Evolutionary conservation across 2,113 vertebrate species (phyloP), one percentile per base, ranked within the genome.

Genomic region (Electrona antarctica): DNA sequence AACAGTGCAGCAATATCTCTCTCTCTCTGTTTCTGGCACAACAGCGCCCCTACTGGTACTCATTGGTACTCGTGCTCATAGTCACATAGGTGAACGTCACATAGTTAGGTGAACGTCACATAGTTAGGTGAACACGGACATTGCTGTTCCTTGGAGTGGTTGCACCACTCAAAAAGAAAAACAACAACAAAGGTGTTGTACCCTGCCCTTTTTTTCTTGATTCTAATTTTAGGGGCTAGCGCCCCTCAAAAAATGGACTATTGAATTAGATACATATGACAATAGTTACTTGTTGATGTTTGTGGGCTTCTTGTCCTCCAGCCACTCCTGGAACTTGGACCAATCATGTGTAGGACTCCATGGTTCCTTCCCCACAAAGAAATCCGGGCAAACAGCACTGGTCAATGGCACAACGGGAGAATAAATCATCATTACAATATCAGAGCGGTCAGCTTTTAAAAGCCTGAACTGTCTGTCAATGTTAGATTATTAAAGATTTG

Each of bases 341-440:
- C 93, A 94, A 83, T 96, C 95, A 28, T 85, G 47, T 21, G 90
- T 86, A 52, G 95, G 83, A 59, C 64, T 88, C 97, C 97, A 99
- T 0, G 96, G 93, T 10, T 94, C 91, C 79, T 95, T 94, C 4
- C 96, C 97, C 21, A 93, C 86, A 64, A 92, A 97, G 87, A 98
- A 96, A 77, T 99, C 96, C 57, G 96, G 96, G 63, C 95, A 93
- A 45, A 98, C 84, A 3, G 95, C 83, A 69, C 96, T 93, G 71
- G 14, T 73, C 14, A 56, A 12, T 2, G 72, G 52, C 70, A 64
- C 47, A 64, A 50, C 3, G n/a, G 47, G 28, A 51, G 3, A 45
- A 1, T 13, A 7, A 8, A 41, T 11, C 55, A 56, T 6, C 50
- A 10, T 13, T 57, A 41, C 58, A 60, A 60, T 60, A 28, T 52